Percentiles rank a stretch among this genome's conserved stretches.
Conservation (phyloP, 2,113 vertebrate genomes). For the Orycteropus afer region DNA sequence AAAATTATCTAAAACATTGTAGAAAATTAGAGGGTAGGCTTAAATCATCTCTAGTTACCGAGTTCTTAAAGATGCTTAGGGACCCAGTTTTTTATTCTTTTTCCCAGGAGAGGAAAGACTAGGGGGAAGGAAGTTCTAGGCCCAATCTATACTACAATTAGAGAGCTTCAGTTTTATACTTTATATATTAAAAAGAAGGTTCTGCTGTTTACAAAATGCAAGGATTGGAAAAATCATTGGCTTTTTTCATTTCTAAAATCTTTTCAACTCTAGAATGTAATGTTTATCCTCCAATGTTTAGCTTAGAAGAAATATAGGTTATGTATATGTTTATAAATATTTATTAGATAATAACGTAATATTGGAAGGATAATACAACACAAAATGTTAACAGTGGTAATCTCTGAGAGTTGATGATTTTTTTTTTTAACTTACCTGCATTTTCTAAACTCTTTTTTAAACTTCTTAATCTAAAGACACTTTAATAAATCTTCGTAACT, state of each 20-base stretch:
- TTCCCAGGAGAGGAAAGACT: neutral
- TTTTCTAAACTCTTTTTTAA: constrained; percentile 39
- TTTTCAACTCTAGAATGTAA: neutral
- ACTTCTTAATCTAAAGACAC: constrained; percentile 35
- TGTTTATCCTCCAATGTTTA: constrained; percentile 9
- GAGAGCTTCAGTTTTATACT: constrained; percentile 13
- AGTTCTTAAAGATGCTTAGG: neutral
- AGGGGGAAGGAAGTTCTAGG: neutral
- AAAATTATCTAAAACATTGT: constrained; percentile 33
- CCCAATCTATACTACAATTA: neutral
- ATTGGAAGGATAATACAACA: neutral
- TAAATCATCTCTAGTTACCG: constrained; percentile 12
- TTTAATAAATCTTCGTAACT: constrained; percentile 48
- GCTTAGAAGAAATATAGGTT: neutral
- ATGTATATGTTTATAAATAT: neutral
- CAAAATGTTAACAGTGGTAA: constrained; percentile 28
- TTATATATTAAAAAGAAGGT: neutral
- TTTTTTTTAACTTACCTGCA: constrained; percentile 27
- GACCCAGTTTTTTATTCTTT: neutral
- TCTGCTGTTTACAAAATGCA: constrained; percentile 37
- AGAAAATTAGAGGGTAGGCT: neutral
- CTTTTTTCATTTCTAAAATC: constrained; percentile 32
- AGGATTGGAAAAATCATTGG: neutral
- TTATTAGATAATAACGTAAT: neutral
- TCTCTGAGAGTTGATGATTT: constrained; percentile 23